Conservation (phyloP, 2,888 invertebrate species). For the Ochropleura plecta region DNA sequence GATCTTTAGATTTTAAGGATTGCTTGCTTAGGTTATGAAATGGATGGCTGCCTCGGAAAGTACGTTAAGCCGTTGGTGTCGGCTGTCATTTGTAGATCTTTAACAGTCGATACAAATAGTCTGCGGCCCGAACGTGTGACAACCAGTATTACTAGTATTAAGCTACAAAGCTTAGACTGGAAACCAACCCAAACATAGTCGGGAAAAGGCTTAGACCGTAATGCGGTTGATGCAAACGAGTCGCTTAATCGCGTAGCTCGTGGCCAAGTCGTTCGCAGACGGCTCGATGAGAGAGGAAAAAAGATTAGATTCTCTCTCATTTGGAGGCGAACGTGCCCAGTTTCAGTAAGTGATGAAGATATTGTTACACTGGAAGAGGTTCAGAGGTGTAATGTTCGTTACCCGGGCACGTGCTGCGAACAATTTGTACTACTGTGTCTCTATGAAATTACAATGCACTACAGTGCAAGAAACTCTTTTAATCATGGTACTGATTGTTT, state of each 20-base stretch:
- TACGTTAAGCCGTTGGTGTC: no score
- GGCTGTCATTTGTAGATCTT: no score
- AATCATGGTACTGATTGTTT: slow-evolving; percentile 6
- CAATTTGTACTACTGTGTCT: slow-evolving; percentile 76
- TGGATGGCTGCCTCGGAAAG: no score
- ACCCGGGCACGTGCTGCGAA: slow-evolving; percentile 81
- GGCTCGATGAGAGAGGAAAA: slow-evolving; percentile 77
- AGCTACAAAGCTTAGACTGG: no score
- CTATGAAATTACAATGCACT: slow-evolving; percentile 67
- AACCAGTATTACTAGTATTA: no score
- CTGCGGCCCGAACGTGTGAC: no score
- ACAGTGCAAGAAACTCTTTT: slow-evolving; percentile 21
- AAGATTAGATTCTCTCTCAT: slow-evolving; percentile 87
- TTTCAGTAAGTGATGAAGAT: slow-evolving; percentile 80
- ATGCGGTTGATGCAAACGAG: neutral
- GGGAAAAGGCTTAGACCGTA: no score
- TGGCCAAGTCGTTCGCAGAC: slow-evolving; percentile 68
- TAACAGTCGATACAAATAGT: no score
- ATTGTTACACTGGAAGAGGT: slow-evolving; percentile 78
- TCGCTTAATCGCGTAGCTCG: neutral
- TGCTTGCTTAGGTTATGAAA: no score
- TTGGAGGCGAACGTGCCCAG: slow-evolving; percentile 83
- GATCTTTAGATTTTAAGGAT: no score
- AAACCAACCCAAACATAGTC: no score
- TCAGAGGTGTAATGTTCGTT: slow-evolving; percentile 81